These are phyloP conservation scores for Pristionchus fissidentatus DNA, from an alignment of 2,888 invertebrate genomes.

Conservation along the genomic window DNA sequence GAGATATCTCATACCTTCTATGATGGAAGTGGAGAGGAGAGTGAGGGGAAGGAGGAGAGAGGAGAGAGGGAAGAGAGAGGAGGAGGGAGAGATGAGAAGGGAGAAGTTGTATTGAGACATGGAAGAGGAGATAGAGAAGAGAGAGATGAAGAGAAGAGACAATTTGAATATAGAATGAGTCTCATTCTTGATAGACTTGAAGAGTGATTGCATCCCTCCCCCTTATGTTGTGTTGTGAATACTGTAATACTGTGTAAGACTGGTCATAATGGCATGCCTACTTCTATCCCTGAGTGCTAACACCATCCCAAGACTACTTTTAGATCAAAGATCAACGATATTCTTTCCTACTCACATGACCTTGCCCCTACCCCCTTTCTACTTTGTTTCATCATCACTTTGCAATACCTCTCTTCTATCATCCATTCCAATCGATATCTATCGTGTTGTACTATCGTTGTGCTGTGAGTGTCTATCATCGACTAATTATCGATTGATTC, in stretches of 20 bases:
- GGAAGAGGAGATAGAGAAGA: slow-evolving; percentile 52
- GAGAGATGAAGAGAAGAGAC: slow-evolving; percentile 55
- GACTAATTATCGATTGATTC: not conserved
- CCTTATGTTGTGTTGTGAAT: slow-evolving; percentile 18
- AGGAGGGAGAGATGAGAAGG: slow-evolving; percentile 47
- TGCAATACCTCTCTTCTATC: slow-evolving; percentile 10
- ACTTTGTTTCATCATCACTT: slow-evolving; percentile 35
- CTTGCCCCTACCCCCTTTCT: not conserved
- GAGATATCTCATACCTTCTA: slow-evolving; percentile 47
- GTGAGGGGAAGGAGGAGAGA: slow-evolving; percentile 49
- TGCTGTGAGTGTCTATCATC: slow-evolving; percentile 17
- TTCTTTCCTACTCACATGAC: slow-evolving; percentile 37
- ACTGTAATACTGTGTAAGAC: not conserved
- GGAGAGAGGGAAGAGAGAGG: slow-evolving; percentile 46
- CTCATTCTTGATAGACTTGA: slow-evolving; percentile 72
- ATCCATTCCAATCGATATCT: not conserved
- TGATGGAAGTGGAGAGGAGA: slow-evolving; percentile 49
- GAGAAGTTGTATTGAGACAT: slow-evolving; percentile 52
- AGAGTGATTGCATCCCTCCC: slow-evolving; percentile 33
- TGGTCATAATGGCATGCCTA: slow-evolving; percentile 32
- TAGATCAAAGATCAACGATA: slow-evolving; percentile 18
- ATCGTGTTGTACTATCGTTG: slow-evolving; percentile 31
- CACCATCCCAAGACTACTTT: slow-evolving; percentile 18
- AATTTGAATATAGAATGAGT: slow-evolving; percentile 71
- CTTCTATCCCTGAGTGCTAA: slow-evolving; percentile 29